phyloP scores from a whole-genome alignment of 2,113 vertebrate genomes.

The Pseudorhombus dupliciocellatus region DNA sequence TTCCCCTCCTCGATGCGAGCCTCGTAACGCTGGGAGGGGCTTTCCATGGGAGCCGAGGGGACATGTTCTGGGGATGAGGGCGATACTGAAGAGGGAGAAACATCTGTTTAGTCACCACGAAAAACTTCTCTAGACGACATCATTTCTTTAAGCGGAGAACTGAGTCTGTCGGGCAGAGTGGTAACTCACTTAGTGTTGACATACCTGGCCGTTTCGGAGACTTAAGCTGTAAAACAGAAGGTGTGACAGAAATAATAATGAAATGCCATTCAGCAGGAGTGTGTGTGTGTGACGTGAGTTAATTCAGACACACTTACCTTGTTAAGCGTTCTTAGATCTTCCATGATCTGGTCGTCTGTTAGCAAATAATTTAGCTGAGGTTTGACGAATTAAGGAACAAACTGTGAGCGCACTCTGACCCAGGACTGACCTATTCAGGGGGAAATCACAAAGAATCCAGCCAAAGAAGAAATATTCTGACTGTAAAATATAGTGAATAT shows the following conservation, averaged over 20 bases:
- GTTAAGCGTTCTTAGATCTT: slow-evolving; percentile 94
- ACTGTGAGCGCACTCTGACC: too few relatives aligned
- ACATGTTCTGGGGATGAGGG: slow-evolving; percentile 94
- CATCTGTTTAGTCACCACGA: neutral
- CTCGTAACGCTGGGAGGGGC: slow-evolving; percentile 91
- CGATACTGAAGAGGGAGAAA: slow-evolving; percentile 81
- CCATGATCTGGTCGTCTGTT: slow-evolving; percentile 98
- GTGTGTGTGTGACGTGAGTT: neutral
- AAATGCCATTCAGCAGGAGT: neutral
- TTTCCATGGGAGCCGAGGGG: slow-evolving; percentile 89
- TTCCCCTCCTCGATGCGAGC: slow-evolving; percentile 98
- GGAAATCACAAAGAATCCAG: neutral
- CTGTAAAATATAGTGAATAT: neutral
- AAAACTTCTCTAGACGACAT: neutral
- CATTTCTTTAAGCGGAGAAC: too few relatives aligned
- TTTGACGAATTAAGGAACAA: slow-evolving; percentile 85
- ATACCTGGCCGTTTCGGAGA: slow-evolving; percentile 97
- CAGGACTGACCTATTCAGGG: neutral
- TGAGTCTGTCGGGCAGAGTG: neutral
- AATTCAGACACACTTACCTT: slow-evolving; percentile 80
- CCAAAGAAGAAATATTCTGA: neutral
- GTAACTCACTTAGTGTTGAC: slow-evolving; percentile 39
- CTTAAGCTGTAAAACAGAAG: slow-evolving; percentile 86
- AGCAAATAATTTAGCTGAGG: slow-evolving; percentile 98
- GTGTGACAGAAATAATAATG: neutral